Evolutionary conservation across 2,888 invertebrate species (phyloP), one percentile per base, ranked within the genome.

Genomic region (Caenorhabditis zanzibari): DNA sequence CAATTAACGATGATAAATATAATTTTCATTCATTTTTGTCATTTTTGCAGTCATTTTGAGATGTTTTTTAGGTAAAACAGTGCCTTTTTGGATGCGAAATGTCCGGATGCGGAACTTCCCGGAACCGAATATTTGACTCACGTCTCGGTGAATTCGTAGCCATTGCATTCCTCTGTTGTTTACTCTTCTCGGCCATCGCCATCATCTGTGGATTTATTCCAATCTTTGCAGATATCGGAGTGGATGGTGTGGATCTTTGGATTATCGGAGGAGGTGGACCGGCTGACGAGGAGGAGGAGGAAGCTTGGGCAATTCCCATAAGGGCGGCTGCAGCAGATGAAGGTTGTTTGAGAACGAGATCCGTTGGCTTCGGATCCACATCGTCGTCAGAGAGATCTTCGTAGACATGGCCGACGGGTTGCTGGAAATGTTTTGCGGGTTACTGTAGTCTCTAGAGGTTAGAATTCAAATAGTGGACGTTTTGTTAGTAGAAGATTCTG

Each of bases 361-460:
- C 69, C 16, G 49, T 38, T 19, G 75, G 56, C 44, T 71, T 69
- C 16, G 26, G 19, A 9, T 69, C 75, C 35, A 14, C 12, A 44
- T 77, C 80, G 32, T 80, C 80, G 26, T 80, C 80, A 4, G 80
- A 80, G 2, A 80, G 54, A 52, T 80, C 80, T 54, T 81, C 74
- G 47, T 74, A 74, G 16, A 81, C 69, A 24, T 49, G 66, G 5
- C 58, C 49, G 19, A 22, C 14, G 26, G 47, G 56, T 14, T 10
- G 19, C 75, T 74, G 54, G 19, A 52, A 73, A 47, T 3, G n/a
- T n/a, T n/a, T 16, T 16, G 26, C 26, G 44, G 49, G 54, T 35
- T 49, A n/a, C 24, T 44, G 9, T 12, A 44, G 16, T 14, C 14
- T 16, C 26, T n/a, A 19, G 9, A 16, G 16, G 2, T 16, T 44